Conservation (phyloP, 1,140 invertebrate genomes). For the Anthonomus grandis region DNA sequence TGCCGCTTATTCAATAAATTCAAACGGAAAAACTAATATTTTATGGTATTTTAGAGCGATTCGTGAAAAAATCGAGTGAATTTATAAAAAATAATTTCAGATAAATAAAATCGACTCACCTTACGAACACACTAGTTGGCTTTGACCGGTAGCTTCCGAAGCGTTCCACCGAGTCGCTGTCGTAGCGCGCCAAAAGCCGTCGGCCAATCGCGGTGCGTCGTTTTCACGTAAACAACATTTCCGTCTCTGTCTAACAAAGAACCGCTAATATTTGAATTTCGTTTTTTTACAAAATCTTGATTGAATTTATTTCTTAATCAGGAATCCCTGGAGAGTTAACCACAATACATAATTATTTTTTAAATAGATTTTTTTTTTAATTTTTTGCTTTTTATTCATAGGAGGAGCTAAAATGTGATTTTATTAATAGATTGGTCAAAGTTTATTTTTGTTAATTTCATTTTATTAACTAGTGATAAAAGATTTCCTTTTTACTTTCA, state of each 20-base stretch:
- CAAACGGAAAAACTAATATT: slow-evolving; percentile 39
- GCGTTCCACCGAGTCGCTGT: slow-evolving; percentile 33
- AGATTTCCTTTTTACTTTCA: no score
- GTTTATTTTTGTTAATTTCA: no score
- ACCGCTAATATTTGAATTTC: slow-evolving; percentile 20
- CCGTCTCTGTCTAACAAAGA: slow-evolving; percentile 15
- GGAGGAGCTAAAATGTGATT: no score
- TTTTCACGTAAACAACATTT: slow-evolving; percentile 24
- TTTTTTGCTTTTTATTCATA: no score
- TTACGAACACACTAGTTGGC: slow-evolving; percentile 24
- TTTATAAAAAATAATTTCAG: slow-evolving; percentile 37
- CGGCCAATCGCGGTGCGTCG: slow-evolving; percentile 25
- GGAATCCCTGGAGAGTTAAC: no score
- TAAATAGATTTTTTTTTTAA: no score
- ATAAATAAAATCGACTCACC: slow-evolving; percentile 40
- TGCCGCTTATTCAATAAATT: slow-evolving; percentile 27
- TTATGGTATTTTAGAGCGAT: slow-evolving; percentile 28
- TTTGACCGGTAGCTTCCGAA: slow-evolving; percentile 25
- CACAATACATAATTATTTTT: no score
- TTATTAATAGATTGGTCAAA: no score
- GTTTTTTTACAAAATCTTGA: no score
- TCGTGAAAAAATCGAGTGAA: slow-evolving; percentile 30
- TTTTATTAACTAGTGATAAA: no score
- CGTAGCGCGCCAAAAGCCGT: slow-evolving; percentile 34
- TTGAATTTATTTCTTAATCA: no score